A percentile compares a stretch with the other conserved stretches of the same genome.
phyloP scores from a whole-genome alignment of 2,113 vertebrate species.

The Orthochromis malagaraziensis region DNA sequence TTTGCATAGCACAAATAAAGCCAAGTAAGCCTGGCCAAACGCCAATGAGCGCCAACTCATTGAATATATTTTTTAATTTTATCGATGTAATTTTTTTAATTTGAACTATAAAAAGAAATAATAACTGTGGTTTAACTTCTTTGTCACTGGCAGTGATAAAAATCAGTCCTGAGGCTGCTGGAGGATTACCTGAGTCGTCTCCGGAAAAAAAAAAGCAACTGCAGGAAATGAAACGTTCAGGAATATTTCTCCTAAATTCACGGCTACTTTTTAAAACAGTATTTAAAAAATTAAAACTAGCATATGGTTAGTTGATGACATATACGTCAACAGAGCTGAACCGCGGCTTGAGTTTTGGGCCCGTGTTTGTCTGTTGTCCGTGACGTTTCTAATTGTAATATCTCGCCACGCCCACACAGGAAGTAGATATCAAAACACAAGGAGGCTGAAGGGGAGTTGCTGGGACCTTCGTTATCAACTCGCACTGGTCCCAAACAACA shows the following conservation, averaged over 20 bases:
- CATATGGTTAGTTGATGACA: neutral
- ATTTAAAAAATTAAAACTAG: neutral
- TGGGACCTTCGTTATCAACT: neutral
- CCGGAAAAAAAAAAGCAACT: fast-evolving
- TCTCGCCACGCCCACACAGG: slow-evolving; percentile 39
- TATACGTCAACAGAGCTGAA: neutral
- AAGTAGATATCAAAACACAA: slow-evolving; percentile 24
- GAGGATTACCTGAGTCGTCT: neutral
- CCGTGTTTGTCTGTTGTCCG: neutral
- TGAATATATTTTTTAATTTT: neutral
- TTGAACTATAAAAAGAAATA: neutral
- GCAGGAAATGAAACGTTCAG: neutral
- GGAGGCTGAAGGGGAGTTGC: neutral
- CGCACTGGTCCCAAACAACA: neutral
- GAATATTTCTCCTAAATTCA: neutral
- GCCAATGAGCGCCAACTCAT: neutral
- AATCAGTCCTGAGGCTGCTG: neutral
- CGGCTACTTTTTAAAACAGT: neutral
- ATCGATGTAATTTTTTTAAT: fast-evolving
- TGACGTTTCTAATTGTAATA: neutral
- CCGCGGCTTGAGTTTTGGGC: neutral
- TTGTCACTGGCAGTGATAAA: neutral
- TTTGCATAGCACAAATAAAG: neutral
- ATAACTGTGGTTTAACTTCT: neutral
- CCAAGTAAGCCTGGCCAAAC: neutral